Percentiles rank a stretch among this genome's conserved stretches.
phyloP scores from a whole-genome alignment of 1,140 invertebrate species.

The Hesperophylax magnus region DNA sequence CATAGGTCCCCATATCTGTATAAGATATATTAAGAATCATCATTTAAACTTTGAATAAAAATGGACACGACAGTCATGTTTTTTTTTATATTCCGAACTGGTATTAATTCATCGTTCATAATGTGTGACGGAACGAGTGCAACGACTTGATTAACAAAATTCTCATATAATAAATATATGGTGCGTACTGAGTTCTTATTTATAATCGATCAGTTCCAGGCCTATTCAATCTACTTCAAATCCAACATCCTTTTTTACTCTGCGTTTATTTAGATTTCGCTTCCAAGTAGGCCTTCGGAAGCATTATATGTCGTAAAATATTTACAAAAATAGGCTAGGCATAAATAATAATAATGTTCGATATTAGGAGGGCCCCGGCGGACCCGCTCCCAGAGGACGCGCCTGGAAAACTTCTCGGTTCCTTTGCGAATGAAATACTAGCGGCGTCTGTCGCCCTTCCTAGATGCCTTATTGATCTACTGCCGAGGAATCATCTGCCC shows the following conservation, averaged over 20 bases:
- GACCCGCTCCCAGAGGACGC: constrained; percentile 21
- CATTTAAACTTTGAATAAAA: too few species aligned
- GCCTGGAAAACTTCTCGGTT: constrained; percentile 5
- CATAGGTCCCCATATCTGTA: too few species aligned
- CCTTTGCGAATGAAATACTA: constrained; percentile 19
- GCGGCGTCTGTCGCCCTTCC: constrained; percentile 11
- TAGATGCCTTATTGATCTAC: constrained; percentile 6
- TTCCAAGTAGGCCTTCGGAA: constrained; percentile 18
- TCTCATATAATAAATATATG: too few species aligned
- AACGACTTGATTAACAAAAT: too few species aligned
- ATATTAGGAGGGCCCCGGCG: constrained; percentile 25
- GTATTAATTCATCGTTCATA: too few species aligned
- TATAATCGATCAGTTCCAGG: too few species aligned
- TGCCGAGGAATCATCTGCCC: constrained; percentile 4
- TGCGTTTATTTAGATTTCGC: not conserved
- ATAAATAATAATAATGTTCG: constrained; percentile 52
- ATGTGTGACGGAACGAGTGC: too few species aligned
- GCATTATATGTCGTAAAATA: constrained; percentile 54
- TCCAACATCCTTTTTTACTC: not conserved
- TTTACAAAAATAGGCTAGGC: constrained; percentile 47
- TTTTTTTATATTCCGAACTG: too few species aligned
- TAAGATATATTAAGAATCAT: too few species aligned
- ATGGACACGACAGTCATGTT: too few species aligned
- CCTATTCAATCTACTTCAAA: too few species aligned
- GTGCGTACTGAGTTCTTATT: too few species aligned